A percentile compares a stretch with the other conserved stretches of the same genome.
Conservation (phyloP, 92 coral and sea anemone genomes). For the Bergia puertoricense region DNA sequence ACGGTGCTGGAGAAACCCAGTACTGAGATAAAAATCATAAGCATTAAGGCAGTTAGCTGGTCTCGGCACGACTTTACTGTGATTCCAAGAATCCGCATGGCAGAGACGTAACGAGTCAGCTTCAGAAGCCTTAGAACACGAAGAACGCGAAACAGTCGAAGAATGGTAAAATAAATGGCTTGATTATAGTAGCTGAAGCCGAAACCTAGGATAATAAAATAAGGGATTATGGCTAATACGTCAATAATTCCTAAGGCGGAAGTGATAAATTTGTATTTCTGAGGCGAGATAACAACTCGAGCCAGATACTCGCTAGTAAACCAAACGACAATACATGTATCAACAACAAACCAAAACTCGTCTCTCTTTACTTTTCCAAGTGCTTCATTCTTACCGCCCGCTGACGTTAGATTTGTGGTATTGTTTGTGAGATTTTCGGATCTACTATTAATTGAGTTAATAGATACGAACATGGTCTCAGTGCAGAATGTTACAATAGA, state of each 20-base stretch:
- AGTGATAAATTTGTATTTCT: slow-evolving; percentile 56
- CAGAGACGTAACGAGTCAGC: slow-evolving; percentile 92
- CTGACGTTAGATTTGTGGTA: slow-evolving; percentile 12
- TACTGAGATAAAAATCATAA: slow-evolving; percentile 66
- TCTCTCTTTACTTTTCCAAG: slow-evolving; percentile 41
- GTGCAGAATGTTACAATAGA: slow-evolving; percentile 81
- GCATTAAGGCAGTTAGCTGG: slow-evolving; percentile 72
- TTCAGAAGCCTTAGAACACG: slow-evolving; percentile 82
- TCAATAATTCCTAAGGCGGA: slow-evolving; percentile 84
- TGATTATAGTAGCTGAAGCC: slow-evolving; percentile 59
- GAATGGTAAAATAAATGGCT: slow-evolving; percentile 65
- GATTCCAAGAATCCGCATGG: slow-evolving; percentile 82
- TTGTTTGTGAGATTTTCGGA: slow-evolving; percentile 28
- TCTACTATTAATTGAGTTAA: slow-evolving; percentile 22
- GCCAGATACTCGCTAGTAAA: slow-evolving; percentile 76
- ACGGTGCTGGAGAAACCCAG: slow-evolving; percentile 77
- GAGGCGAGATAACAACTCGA: slow-evolving; percentile 74
- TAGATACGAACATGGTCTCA: slow-evolving; percentile 64
- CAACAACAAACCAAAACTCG: slow-evolving; percentile 81
- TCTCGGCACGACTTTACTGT: slow-evolving; percentile 81
- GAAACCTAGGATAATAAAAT: slow-evolving; percentile 61
- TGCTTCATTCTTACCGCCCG: not conserved
- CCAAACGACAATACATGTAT: slow-evolving; percentile 83
- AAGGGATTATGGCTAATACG: slow-evolving; percentile 85
- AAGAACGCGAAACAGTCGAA: slow-evolving; percentile 78